Conservation (phyloP, 2,797 vertebrate species). For the Ataeniobius toweri region DNA sequence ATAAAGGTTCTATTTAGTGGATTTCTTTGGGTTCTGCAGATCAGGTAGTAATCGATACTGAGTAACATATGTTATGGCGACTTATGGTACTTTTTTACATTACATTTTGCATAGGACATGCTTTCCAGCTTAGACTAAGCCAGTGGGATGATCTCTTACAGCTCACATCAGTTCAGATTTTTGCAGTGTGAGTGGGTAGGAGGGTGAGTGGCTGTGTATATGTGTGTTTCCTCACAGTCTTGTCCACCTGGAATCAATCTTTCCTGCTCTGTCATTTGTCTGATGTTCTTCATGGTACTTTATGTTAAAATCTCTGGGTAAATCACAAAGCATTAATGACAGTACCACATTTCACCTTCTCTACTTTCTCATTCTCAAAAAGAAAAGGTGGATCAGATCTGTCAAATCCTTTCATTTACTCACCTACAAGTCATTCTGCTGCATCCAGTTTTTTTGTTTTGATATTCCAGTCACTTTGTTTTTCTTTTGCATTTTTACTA, state of each 20-base stretch:
- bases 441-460: constrained; percentile 33
- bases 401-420: constrained; percentile 28
- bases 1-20: too few species aligned
- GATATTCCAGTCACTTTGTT: constrained; percentile 25
- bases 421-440: constrained; percentile 6
- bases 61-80: too few species aligned
- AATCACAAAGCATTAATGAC: constrained; percentile 43
- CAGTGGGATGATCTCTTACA: constrained; percentile 64
- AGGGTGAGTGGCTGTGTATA: constrained; percentile 3
- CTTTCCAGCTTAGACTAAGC: constrained; percentile 52
- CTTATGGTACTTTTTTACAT: constrained; percentile 12
- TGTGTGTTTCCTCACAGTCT: constrained; percentile 13
- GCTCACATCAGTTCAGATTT: constrained; percentile 48
- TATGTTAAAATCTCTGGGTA: constrained; percentile 55
- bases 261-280: constrained; percentile 60
- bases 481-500: neutral
- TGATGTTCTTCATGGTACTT: constrained; percentile 59
- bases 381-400: constrained; percentile 2
- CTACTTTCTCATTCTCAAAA: neutral
- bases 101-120: constrained; percentile 62
- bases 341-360: neutral
- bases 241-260: constrained; percentile 62
- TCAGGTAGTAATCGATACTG: too few species aligned
- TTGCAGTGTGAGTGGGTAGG: constrained; percentile 4
- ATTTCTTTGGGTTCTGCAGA: too few species aligned